These are phyloP conservation scores for Psilopsiagon aurifrons DNA, from an alignment of 2,113 vertebrate genomes.

Conservation along the genomic window DNA sequence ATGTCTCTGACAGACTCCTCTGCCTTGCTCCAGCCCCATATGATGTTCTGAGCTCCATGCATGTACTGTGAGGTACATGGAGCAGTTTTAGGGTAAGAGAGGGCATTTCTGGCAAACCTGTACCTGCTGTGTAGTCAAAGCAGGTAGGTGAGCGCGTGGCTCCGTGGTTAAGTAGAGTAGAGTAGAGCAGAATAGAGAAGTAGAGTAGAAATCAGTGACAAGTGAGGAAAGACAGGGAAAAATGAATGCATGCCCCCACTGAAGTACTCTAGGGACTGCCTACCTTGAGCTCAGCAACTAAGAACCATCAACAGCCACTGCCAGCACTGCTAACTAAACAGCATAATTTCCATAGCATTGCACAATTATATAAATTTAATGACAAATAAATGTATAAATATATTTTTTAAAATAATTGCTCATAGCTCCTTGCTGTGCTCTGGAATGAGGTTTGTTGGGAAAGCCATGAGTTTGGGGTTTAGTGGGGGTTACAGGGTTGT, in stretches of 20 bases:
- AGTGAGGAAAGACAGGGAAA: not conserved
- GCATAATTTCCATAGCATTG: accelerated
- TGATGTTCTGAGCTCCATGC: not conserved
- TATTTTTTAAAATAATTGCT: not conserved
- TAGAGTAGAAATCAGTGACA: not conserved
- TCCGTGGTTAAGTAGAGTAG: not conserved
- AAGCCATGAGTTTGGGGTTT: not conserved
- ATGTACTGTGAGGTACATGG: not conserved
- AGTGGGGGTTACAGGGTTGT: not conserved
- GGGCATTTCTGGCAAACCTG: not conserved
- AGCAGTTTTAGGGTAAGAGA: not conserved
- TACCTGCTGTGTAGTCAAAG: not conserved
- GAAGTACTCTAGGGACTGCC: not conserved
- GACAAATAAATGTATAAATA: not conserved
- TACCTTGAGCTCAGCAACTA: not conserved
- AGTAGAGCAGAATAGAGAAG: not conserved
- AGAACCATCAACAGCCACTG: not conserved
- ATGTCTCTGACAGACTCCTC: not conserved
- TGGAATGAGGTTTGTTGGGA: not conserved
- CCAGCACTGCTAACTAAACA: not conserved
- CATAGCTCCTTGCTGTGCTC: not conserved
- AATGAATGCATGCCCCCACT: not conserved
- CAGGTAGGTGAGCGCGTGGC: accelerated
- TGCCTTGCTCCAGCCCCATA: not conserved
- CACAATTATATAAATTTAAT: not conserved